Evolutionary conservation across 2,113 vertebrate genomes (phyloP).

Genomic region (Motacilla alba): DNA sequence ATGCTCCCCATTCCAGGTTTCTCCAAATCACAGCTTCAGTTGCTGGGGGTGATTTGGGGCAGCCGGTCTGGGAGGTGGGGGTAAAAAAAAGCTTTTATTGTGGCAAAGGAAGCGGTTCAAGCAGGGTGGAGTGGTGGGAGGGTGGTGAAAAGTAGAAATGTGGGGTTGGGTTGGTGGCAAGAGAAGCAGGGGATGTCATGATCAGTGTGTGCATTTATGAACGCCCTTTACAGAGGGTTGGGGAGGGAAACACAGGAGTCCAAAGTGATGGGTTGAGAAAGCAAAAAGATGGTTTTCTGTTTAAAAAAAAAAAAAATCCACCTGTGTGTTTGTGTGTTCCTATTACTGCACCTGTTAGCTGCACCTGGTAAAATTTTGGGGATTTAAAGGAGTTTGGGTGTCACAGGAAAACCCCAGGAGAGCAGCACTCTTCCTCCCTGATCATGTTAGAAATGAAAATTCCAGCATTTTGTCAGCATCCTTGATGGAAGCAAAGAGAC

Average conservation of each 20-base stretch:
- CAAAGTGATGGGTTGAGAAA: not conserved
- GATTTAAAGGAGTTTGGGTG: rapidly evolving
- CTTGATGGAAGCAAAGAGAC: not conserved
- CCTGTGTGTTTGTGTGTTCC: not conserved
- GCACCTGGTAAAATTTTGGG: rapidly evolving
- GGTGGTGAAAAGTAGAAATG: not conserved
- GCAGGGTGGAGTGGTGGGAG: not conserved
- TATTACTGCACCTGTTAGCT: not conserved
- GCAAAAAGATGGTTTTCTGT: not conserved
- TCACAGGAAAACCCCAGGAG: not conserved
- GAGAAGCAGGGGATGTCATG: not conserved
- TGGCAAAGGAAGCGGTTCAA: not conserved
- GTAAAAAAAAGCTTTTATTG: not conserved
- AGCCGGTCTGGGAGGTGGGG: rapidly evolving
- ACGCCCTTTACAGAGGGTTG: rapidly evolving
- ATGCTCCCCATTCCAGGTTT: rapidly evolving
- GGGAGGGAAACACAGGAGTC: not conserved
- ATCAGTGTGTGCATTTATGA: rapidly evolving
- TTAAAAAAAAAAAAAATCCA: not conserved
- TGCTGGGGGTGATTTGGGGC: not conserved
- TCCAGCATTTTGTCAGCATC: not conserved
- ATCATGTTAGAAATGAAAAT: not conserved
- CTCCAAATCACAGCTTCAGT: not conserved
- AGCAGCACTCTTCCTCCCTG: not conserved
- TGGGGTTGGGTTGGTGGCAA: not conserved